These are phyloP conservation scores for Tupaia chinensis DNA, from an alignment of 2,113 vertebrate species.

Conservation along the genomic window DNA sequence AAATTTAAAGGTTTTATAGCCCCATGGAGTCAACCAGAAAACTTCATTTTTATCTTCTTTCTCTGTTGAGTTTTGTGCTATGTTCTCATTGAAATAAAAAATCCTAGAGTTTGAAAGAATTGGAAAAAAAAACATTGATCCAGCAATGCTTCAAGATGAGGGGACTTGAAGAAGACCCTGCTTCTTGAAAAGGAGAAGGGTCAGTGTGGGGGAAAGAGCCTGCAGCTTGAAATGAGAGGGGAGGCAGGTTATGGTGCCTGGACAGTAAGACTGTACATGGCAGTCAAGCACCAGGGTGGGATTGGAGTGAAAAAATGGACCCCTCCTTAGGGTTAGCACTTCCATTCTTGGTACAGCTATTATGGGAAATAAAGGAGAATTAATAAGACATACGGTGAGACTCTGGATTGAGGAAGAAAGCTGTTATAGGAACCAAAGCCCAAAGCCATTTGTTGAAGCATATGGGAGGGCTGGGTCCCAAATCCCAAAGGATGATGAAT, in stretches of 20 bases:
- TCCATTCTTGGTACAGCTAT: neutral
- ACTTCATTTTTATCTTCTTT: neutral
- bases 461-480: neutral
- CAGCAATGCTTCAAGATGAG: neutral
- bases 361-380: neutral
- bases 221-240: accelerated
- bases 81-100: neutral
- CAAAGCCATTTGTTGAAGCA: neutral
- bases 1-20: neutral
- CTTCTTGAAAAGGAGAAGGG: neutral
- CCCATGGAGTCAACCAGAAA: neutral
- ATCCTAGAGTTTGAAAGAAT: neutral
- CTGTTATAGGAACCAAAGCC: neutral
- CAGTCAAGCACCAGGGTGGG: accelerated
- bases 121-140: neutral
- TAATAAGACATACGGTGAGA: neutral
- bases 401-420: neutral
- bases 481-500: neutral
- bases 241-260: accelerated
- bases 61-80: neutral
- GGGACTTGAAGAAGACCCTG: neutral
- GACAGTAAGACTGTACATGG: accelerated
- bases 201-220: accelerated
- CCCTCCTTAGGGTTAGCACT: neutral
- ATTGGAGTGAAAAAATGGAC: neutral